Percentiles rank a stretch among this genome's conserved stretches.
phyloP scores from a whole-genome alignment of 2,113 vertebrate genomes.

The Pseudonaja textilis region DNA sequence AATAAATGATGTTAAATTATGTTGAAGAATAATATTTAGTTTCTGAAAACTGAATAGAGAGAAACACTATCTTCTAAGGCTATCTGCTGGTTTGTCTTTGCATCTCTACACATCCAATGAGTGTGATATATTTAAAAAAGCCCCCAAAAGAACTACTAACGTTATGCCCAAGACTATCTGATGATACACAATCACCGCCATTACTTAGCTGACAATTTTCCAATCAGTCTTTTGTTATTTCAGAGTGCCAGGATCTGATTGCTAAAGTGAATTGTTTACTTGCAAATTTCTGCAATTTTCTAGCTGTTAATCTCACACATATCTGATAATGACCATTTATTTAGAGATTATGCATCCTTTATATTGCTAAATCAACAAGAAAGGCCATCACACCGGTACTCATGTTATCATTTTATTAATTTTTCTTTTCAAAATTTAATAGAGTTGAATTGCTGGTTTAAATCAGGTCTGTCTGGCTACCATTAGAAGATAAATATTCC shows the following conservation, averaged over 20 bases:
- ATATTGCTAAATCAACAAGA: not conserved
- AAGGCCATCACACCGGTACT: not conserved
- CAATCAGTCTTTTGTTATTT: not conserved
- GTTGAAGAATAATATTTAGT: not conserved
- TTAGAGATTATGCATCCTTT: not conserved
- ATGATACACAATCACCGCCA: not conserved
- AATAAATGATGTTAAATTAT: not conserved
- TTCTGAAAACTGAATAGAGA: not conserved
- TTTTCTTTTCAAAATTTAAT: not conserved
- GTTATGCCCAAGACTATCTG: not conserved
- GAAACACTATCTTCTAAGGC: not conserved
- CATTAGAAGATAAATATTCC: constrained; percentile 10
- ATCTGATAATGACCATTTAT: not conserved
- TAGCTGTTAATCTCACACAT: not conserved
- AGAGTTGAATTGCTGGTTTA: not conserved
- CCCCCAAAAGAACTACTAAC: not conserved
- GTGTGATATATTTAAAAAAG: no score
- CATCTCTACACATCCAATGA: not conserved
- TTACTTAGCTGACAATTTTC: not conserved
- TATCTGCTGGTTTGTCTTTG: not conserved
- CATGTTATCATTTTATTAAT: not conserved
- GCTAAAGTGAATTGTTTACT: not conserved
- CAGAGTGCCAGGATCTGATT: not conserved
- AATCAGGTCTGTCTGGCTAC: constrained; percentile 1
- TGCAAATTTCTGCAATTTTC: not conserved